Conservation (phyloP, 2,113 vertebrate species). For the Ophiodon elongatus region DNA sequence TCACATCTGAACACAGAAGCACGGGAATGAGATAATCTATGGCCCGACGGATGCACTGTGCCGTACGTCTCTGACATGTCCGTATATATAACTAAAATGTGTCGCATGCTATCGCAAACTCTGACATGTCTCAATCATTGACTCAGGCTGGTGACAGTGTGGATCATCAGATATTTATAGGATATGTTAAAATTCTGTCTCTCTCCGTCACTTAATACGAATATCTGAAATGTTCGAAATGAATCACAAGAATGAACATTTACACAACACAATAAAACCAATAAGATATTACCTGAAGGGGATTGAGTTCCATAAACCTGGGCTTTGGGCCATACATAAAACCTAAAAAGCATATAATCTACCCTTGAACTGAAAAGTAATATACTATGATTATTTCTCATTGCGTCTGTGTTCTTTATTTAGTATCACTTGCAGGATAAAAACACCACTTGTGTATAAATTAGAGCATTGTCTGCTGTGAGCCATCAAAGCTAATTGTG, state of each 20-base stretch:
- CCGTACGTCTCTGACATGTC: not conserved
- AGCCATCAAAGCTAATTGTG: not conserved
- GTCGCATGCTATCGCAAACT: not conserved
- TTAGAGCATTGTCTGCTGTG: not conserved
- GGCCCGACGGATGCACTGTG: slow-evolving; percentile 7
- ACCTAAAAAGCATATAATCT: not conserved
- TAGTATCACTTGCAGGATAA: not conserved
- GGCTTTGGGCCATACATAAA: not conserved
- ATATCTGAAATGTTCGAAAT: not conserved
- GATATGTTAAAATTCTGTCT: not conserved
- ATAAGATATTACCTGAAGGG: not conserved
- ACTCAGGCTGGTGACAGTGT: not conserved
- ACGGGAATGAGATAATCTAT: slow-evolving; percentile 1
- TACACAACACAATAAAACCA: not conserved
- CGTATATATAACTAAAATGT: slow-evolving; percentile 12
- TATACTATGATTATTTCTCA: not conserved
- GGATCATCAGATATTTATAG: not conserved
- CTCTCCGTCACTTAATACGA: not conserved
- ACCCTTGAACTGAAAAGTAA: not conserved
- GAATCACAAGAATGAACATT: not conserved
- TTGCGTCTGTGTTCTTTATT: not conserved
- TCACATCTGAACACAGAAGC: not conserved
- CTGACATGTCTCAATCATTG: not conserved
- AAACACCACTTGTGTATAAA: not conserved
- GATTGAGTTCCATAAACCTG: not conserved